Conservation (phyloP, 2,113 vertebrate genomes). For the Suricata suricatta region DNA sequence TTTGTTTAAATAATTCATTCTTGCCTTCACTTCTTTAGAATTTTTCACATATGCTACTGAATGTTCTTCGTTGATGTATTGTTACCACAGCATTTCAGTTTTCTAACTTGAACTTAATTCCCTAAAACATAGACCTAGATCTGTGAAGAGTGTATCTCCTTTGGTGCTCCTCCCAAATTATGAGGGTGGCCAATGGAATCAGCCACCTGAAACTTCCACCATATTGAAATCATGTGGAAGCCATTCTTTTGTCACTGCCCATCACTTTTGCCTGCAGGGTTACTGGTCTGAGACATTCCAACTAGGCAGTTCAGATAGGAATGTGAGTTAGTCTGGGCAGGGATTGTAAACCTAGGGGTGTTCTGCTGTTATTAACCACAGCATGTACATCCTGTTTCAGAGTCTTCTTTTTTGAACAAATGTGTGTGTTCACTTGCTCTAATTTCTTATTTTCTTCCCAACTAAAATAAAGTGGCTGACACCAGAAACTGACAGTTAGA, state of each 20-base stretch:
- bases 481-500: neutral
- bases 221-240: conserved; percentile 7
- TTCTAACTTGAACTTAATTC: neutral
- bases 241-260: neutral
- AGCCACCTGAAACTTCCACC: conserved; percentile 21
- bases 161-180: neutral
- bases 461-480: conserved; percentile 28
- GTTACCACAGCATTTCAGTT: neutral
- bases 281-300: conserved; percentile 83
- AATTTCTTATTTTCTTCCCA: conserved; percentile 59
- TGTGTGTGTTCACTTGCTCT: neutral
- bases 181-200: neutral
- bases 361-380: conserved; percentile 78
- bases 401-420: conserved; percentile 17
- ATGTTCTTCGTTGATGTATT: neutral
- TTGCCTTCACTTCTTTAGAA: neutral
- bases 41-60: neutral
- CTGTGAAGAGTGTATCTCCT: neutral
- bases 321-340: conserved; percentile 86
- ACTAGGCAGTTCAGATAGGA: conserved; percentile 84
- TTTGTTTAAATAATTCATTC: neutral
- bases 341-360: conserved; percentile 77
- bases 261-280: conserved; percentile 15
- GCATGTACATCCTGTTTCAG: conserved; percentile 56
- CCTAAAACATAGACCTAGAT: neutral